Evolutionary conservation across 2,888 invertebrate genomes (phyloP), one percentile per base, ranked within the genome.

Genomic region (Eulithis testata): DNA sequence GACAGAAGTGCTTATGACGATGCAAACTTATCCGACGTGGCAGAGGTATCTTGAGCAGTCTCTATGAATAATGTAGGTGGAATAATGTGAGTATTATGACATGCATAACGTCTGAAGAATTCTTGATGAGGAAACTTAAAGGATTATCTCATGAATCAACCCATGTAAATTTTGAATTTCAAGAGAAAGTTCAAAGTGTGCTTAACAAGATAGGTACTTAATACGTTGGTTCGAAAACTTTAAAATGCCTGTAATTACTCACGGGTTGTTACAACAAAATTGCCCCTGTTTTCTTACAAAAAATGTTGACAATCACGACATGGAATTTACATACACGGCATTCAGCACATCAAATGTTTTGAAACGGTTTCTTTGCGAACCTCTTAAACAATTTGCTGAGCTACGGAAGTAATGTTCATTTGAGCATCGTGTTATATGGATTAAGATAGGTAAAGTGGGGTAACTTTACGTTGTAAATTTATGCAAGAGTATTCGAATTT

Each of bases 361-460:
- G 56, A 61, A 68, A 68, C 63, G 54, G 61, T 60, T 67, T 55
- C 52, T 68, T 70, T 70, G 60, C 61, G 49, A 44, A 69, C 57
- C 68, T 64, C 67, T 71, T 65, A 69, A 67, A 63, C 68, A 70
- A 71, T 69, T 71, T 73, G 70, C 70, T 69, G 65, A 63, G 43
- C 60, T 60, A 59, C 56, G 65, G 66, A 71, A 69, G 65, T 63
- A 54, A 65, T 71, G 73, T 76, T 75, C 68, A 71, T 76, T 72
- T 72, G 68, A 74, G 71, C 72, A 75, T 71, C 31, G 73, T 75
- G 76, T 76, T 76, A 72, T 70, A 67, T 64, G 70, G 73, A 81
- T 81, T 79, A 75, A 79, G 73, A 72, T 76, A 75, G 74, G 72
- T 70, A 65, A 71, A 70, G 68, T 72, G 76, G 73, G 77, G 79